Percentiles rank a stretch among this genome's conserved stretches.
Evolutionary conservation across 2,113 vertebrate species (phyloP).

Genomic region (Takifugu bimaculatus): DNA sequence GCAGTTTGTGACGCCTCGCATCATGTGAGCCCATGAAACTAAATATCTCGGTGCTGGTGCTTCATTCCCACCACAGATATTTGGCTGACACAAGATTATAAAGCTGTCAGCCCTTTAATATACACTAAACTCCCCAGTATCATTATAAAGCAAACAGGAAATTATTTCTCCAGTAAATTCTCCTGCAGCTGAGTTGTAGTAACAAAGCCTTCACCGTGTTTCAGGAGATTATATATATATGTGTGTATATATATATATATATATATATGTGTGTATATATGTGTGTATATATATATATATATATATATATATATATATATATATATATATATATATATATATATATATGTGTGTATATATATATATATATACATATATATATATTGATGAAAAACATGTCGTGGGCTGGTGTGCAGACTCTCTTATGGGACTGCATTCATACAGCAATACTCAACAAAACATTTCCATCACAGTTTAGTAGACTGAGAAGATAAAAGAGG

Average conservation of each 20-base stretch:
- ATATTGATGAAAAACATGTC: conserved; percentile 22
- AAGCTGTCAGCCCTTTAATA: conserved; percentile 21
- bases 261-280: no score
- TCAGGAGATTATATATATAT: neutral
- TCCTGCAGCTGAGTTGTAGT: neutral
- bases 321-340: neutral
- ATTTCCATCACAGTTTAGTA: conserved; percentile 37
- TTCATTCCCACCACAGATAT: conserved; percentile 1
- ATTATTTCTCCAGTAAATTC: conserved; percentile 10
- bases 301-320: neutral
- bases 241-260: neutral
- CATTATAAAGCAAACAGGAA: neutral
- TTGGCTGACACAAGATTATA: neutral
- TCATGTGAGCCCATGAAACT: conserved; percentile 9
- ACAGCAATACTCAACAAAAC: conserved; percentile 36
- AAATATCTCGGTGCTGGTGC: neutral
- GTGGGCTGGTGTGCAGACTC: conserved; percentile 5
- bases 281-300: neutral
- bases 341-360: neutral
- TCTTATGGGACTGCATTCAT: conserved; percentile 15
- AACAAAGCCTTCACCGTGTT: no score
- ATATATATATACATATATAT: neutral
- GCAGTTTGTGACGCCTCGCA: neutral
- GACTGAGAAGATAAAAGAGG: neutral
- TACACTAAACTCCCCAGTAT: conserved; percentile 1